Evolutionary conservation across 2,888 invertebrate species (phyloP).

Genomic region (Orchestes rusci): DNA sequence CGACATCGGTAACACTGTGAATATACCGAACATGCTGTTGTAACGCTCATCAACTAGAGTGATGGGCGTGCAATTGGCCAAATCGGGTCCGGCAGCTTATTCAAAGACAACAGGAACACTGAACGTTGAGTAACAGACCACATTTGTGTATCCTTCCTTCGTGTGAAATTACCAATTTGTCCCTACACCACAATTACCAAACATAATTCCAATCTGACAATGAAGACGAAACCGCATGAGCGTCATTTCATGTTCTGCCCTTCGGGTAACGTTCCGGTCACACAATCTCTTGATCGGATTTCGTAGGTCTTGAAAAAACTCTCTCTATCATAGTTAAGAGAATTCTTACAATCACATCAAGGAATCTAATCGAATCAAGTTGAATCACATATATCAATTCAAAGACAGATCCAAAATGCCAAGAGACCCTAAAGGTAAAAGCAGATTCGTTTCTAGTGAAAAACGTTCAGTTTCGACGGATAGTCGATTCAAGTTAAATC

Average conservation of each 20-base stretch:
- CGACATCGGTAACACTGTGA: too few species aligned
- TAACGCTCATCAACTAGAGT: too few species aligned
- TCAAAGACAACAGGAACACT: too few species aligned
- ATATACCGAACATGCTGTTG: too few species aligned
- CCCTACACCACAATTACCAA: slow-evolving; percentile 7
- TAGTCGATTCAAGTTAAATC: slow-evolving; percentile 18
- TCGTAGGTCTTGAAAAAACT: too few species aligned
- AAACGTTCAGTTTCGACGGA: slow-evolving; percentile 17
- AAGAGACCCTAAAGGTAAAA: background rate
- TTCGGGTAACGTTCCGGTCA: background rate
- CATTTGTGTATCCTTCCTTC: slow-evolving; percentile 7
- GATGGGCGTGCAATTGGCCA: too few species aligned
- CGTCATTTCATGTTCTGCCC: slow-evolving; percentile 12
- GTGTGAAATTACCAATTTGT: slow-evolving; percentile 14
- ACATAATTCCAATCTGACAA: slow-evolving; percentile 12
- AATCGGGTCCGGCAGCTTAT: too few species aligned
- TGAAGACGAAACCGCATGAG: slow-evolving; percentile 9
- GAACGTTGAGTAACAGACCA: slow-evolving; percentile 4
- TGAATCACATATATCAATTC: too few species aligned
- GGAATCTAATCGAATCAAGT: too few species aligned
- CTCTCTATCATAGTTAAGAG: too few species aligned
- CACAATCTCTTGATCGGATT: background rate
- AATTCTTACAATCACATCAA: too few species aligned
- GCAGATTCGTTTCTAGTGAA: slow-evolving; percentile 13
- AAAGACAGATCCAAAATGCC: too few species aligned